Evolutionary conservation across 2,113 vertebrate species (phyloP).

Genomic region (Psettodes erumei): DNA sequence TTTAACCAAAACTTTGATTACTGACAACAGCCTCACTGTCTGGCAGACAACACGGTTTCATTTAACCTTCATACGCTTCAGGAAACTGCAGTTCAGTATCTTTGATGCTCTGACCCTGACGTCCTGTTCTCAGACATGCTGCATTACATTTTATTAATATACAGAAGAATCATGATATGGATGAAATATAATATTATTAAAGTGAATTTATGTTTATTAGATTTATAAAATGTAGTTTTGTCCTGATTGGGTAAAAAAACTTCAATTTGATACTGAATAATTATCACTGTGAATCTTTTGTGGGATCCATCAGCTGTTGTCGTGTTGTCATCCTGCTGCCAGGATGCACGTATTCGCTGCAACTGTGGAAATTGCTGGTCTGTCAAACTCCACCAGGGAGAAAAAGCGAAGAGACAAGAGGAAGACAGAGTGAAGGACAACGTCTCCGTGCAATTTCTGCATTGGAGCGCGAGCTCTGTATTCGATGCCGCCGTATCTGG

Average conservation of each 20-base stretch:
- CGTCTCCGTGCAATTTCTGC: constrained; percentile 7
- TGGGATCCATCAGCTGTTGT: background rate
- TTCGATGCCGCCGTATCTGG: constrained; percentile 15
- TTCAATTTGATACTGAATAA: background rate
- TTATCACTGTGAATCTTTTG: background rate
- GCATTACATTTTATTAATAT: background rate
- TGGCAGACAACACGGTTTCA: background rate
- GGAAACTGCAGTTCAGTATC: constrained; percentile 13
- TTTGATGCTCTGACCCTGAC: background rate
- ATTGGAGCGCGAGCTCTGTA: constrained; percentile 8
- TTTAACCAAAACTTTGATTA: constrained; percentile 47
- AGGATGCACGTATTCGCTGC: constrained; percentile 3
- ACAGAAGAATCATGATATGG: background rate
- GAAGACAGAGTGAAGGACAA: constrained; percentile 5
- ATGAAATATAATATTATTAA: background rate
- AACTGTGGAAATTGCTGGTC: constrained; percentile 21
- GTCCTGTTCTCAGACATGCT: background rate
- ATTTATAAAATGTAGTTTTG: too few relatives aligned
- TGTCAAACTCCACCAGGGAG: constrained; percentile 18
- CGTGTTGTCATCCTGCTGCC: background rate
- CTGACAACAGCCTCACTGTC: constrained; percentile 24
- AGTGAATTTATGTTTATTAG: too few relatives aligned
- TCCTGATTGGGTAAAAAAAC: background rate
- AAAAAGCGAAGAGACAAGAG: constrained; percentile 5
- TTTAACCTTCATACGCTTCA: background rate